Evolutionary conservation across 2,888 invertebrate genomes (phyloP), one percentile per base, ranked within the genome.

Genomic region (Herminia tarsipennalis): DNA sequence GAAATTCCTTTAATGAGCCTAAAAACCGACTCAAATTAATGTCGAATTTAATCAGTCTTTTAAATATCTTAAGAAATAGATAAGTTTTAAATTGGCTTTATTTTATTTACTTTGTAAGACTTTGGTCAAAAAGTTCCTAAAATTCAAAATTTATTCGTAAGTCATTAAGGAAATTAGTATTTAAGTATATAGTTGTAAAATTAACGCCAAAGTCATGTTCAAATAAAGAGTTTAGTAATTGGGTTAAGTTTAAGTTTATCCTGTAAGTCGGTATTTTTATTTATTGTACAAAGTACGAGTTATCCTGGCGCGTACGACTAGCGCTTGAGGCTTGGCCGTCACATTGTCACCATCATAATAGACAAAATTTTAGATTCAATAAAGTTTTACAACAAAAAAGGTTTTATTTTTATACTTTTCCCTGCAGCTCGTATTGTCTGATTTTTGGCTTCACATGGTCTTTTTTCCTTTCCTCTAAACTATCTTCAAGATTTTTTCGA

Each of bases 271-370:
- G 55, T 68, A 70, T 57, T 67, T 70, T 74, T 76, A 85, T 86
- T 87, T 87, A 86, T 88, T 86, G 83, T 87, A 86, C 86, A 76
- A 81, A 86, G 82, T 84, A 84, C 78, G 68, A 66, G 70, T 46
- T 49, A 37, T 57, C 27, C 45, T 49, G 47, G 39, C 58, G 51
- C 54, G 47, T 56, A 27, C 28, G 16, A 18, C 25, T 17, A 34
- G 21, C 30, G 28, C 21, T 18, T 1, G 10, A 9, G 34, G 32
- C 24, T 36, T 34, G 21, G 49, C 30, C 42, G 37, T 45, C 44
- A 53, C 47, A 37, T 57, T 66, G 58, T 67, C 60, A 67, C 62
- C 56, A 67, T 63, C 56, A 44, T 64, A 59, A 50, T 52, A 61
- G 24, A 57, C 60, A 47, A 55, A 65, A 61, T 66, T n/a, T 54